Evolutionary conservation across 37 sponge, comb jelly and placozoan genomes (phyloP).

Genomic region (Amphimedon queenslandica): DNA sequence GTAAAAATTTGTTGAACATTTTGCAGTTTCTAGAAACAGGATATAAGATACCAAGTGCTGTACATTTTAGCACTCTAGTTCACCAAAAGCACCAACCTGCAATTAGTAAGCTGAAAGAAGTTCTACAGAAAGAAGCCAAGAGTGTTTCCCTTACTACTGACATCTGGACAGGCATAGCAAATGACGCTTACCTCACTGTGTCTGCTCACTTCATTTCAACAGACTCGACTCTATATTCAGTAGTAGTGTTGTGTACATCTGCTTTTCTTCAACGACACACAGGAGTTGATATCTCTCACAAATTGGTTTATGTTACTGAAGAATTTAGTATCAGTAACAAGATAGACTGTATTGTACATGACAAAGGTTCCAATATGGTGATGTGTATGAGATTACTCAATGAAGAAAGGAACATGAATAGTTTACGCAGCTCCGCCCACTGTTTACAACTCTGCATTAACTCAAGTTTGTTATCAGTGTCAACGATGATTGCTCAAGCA

Average conservation of each 20-base stretch:
- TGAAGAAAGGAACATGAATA: not conserved
- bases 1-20: not conserved
- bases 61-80: not conserved
- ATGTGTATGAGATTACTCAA: not conserved
- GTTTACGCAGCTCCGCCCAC: slow-evolving; percentile 9
- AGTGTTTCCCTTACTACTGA: slow-evolving; percentile 14
- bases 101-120: not conserved
- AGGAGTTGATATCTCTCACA: slow-evolving; percentile 9
- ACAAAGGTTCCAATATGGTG: slow-evolving; percentile 5
- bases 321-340: not conserved
- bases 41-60: not conserved
- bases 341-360: slow-evolving; percentile 10
- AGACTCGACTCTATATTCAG: not conserved
- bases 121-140: not conserved
- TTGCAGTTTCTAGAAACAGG: slow-evolving; percentile 6
- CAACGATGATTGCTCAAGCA: slow-evolving; percentile 1
- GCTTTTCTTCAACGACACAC: slow-evolving; percentile 16
- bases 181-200: slow-evolving; percentile 9
- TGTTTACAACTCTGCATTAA: slow-evolving; percentile 10
- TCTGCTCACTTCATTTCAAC: slow-evolving; percentile 15
- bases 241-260: not conserved
- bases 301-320: not conserved
- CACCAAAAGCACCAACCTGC: not conserved
- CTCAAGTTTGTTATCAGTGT: not conserved
- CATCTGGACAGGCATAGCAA: slow-evolving; percentile 28